phyloP scores from a whole-genome alignment of 2,888 invertebrate genomes.

The Ophion obscuratus region DNA sequence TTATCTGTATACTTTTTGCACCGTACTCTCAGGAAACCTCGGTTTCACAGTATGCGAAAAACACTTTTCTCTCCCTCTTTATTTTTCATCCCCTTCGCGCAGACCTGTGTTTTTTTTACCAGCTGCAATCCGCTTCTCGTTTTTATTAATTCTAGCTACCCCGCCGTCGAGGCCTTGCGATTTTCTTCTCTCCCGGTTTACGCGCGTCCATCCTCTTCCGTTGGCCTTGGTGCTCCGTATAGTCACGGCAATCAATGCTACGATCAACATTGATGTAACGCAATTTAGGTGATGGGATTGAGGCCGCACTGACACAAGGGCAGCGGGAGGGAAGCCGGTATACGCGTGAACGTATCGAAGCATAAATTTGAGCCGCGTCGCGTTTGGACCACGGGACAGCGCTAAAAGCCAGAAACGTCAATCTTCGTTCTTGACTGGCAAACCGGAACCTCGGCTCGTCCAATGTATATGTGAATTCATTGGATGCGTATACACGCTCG shows the following conservation, averaged over 20 bases:
- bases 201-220: not conserved
- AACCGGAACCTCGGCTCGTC: conserved; percentile 18
- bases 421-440: conserved; percentile 58
- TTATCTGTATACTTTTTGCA: too few relatives aligned
- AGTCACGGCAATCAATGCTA: conserved; percentile 53
- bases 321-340: not conserved
- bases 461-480: conserved; percentile 17
- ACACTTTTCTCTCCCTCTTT: too few relatives aligned
- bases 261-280: conserved; percentile 63
- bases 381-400: conserved; percentile 15
- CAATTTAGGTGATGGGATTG: conserved; percentile 66
- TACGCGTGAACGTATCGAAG: conserved; percentile 47
- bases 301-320: conserved; percentile 21
- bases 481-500: not conserved
- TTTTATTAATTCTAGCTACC: not conserved
- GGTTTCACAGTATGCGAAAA: too few relatives aligned
- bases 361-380: conserved; percentile 52
- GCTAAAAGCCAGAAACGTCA: conserved; percentile 53
- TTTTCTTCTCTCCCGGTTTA: not conserved
- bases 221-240: conserved; percentile 20
- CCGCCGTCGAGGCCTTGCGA: too few relatives aligned
- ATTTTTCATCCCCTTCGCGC: too few relatives aligned
- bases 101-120: too few relatives aligned
- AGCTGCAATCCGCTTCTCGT: too few relatives aligned
- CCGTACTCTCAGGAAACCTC: too few relatives aligned